Percentiles rank a stretch among this genome's conserved stretches.
Evolutionary conservation across 2,113 vertebrate genomes (phyloP).

Genomic region (Procavia capensis): DNA sequence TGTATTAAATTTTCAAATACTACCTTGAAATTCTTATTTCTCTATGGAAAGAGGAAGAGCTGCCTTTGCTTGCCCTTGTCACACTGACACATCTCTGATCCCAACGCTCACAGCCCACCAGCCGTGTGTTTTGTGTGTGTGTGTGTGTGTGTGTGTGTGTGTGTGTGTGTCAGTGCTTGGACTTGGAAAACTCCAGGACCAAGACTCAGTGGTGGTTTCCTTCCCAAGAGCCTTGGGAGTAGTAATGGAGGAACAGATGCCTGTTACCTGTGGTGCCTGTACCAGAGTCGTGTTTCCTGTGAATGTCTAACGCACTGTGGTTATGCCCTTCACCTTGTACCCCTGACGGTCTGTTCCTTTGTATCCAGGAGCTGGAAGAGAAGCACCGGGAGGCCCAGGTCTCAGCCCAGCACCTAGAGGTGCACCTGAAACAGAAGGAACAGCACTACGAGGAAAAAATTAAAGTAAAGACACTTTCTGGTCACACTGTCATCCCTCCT

Average conservation of each 20-base stretch:
- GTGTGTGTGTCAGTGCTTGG: conserved; percentile 4
- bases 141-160: not conserved
- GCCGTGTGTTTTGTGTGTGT: not conserved
- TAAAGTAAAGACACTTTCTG: conserved; percentile 90
- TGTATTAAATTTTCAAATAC: not conserved
- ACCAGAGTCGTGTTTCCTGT: conserved; percentile 58
- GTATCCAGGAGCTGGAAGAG: conserved; percentile 95
- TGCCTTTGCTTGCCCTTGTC: conserved; percentile 62
- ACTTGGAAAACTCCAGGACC: conserved; percentile 52
- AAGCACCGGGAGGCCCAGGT: conserved; percentile 95
- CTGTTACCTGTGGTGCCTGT: conserved; percentile 32
- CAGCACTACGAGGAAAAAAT: conserved; percentile 98
- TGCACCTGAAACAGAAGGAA: conserved; percentile 97
- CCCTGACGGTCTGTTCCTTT: conserved; percentile 73
- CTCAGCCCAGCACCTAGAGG: conserved; percentile 93
- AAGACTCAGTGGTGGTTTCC: not conserved
- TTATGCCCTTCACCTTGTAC: not conserved
- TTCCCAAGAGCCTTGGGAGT: conserved; percentile 58
- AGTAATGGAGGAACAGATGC: conserved; percentile 59
- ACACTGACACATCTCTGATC: not conserved
- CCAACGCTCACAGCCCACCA: not conserved
- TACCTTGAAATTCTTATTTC: conserved; percentile 33
- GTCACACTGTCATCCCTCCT: conserved; percentile 23
- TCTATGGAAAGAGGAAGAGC: conserved; percentile 56
- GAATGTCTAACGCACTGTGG: not conserved